phyloP scores from a whole-genome alignment of 2,888 invertebrate species.

The Tipula unca region DNA sequence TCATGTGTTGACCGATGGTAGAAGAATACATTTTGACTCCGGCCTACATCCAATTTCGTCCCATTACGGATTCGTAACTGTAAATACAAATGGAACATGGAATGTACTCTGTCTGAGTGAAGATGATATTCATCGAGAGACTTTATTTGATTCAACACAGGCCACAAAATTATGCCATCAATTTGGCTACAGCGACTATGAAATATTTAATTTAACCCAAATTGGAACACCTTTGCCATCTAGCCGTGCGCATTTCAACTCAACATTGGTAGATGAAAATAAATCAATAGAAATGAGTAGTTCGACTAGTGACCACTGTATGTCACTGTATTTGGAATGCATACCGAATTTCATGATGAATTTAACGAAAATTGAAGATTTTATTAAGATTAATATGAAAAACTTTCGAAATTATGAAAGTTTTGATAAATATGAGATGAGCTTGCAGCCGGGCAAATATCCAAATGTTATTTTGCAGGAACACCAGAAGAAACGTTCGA shows the following conservation, averaged over 20 bases:
- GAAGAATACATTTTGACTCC: conserved; percentile 49
- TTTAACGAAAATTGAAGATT: neutral
- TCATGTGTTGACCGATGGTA: conserved; percentile 63
- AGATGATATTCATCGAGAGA: conserved; percentile 37
- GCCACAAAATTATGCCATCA: conserved; percentile 54
- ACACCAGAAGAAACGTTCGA: neutral
- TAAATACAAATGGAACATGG: conserved; percentile 56
- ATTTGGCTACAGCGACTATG: conserved; percentile 51
- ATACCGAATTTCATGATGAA: neutral
- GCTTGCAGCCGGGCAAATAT: conserved; percentile 25
- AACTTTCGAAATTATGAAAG: neutral
- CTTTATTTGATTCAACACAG: conserved; percentile 33
- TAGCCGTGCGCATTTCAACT: neutral
- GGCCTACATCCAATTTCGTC: conserved; percentile 52
- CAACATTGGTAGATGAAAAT: neutral
- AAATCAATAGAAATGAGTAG: neutral
- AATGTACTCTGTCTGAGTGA: conserved; percentile 47
- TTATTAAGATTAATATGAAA: neutral
- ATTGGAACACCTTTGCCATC: conserved; percentile 22
- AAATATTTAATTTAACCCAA: conserved; percentile 32
- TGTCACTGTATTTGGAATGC: neutral
- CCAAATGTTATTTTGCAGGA: conserved; percentile 19
- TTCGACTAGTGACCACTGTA: neutral
- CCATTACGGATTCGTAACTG: conserved; percentile 54
- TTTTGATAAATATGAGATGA: neutral